Conservation (phyloP, 1,140 invertebrate species). For the Sinella curviseta region DNA sequence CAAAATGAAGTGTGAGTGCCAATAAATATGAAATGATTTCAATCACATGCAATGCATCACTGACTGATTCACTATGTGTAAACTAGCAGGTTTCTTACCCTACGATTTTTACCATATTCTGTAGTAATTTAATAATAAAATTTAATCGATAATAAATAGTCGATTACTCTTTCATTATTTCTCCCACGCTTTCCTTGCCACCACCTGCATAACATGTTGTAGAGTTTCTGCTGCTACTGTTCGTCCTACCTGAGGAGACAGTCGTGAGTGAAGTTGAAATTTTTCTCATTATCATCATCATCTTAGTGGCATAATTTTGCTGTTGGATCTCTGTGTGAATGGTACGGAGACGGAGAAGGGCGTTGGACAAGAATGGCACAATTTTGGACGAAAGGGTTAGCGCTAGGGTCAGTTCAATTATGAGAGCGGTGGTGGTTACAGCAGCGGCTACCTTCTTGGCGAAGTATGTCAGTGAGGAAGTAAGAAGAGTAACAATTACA, state of each 20-base stretch:
- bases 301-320: background rate
- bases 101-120: background rate
- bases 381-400: constrained; percentile 2
- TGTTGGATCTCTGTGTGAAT: background rate
- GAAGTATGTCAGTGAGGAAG: background rate
- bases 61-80: too few species aligned
- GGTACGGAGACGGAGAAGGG: background rate
- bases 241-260: background rate
- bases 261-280: background rate
- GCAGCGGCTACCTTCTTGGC: background rate
- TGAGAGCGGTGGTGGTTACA: background rate
- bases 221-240: background rate
- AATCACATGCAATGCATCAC: too few species aligned
- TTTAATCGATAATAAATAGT: background rate
- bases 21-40: too few species aligned
- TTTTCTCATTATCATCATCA: background rate
- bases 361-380: background rate
- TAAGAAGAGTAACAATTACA: background rate
- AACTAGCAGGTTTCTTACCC: background rate
- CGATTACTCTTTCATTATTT: background rate
- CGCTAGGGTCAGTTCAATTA: background rate
- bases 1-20: too few species aligned
- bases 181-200: background rate
- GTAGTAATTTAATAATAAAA: background rate
- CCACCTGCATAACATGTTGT: background rate